Conservation (phyloP, 2,888 invertebrate genomes). For the Hydroisotoma schaefferi region DNA sequence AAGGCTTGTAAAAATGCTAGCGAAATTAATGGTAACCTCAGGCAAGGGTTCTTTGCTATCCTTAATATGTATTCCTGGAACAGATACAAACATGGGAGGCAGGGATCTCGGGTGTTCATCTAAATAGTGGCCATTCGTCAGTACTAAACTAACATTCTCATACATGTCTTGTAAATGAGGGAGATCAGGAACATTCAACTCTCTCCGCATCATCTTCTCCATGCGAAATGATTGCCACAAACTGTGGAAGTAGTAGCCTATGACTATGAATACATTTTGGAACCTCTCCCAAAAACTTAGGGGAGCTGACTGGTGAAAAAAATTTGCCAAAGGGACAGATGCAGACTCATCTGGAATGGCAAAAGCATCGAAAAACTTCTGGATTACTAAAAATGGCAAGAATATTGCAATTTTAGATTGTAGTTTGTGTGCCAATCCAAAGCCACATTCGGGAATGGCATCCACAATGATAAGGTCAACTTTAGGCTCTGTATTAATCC, state of each 20-base stretch:
- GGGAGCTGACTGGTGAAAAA: too few species aligned
- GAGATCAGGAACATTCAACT: background rate
- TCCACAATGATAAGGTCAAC: background rate
- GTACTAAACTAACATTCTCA: background rate
- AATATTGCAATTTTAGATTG: background rate
- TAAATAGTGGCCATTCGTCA: background rate
- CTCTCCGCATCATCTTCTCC: background rate
- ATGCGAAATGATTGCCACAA: background rate
- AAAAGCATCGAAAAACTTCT: background rate
- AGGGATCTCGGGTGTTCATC: background rate
- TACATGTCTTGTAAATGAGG: background rate
- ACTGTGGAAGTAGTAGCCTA: background rate
- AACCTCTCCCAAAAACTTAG: too few species aligned
- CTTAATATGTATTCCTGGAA: background rate
- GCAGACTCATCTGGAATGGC: background rate
- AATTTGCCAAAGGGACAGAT: background rate
- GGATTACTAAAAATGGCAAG: background rate
- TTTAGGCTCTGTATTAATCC: background rate
- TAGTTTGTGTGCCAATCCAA: background rate
- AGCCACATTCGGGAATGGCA: background rate
- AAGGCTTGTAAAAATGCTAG: background rate
- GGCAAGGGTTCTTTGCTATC: background rate
- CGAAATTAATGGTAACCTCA: background rate
- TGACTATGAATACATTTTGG: background rate
- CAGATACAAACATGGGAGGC: background rate